These are phyloP conservation scores for Astyanax mexicanus DNA, from an alignment of 2,797 vertebrate species.

Conservation along the genomic window DNA sequence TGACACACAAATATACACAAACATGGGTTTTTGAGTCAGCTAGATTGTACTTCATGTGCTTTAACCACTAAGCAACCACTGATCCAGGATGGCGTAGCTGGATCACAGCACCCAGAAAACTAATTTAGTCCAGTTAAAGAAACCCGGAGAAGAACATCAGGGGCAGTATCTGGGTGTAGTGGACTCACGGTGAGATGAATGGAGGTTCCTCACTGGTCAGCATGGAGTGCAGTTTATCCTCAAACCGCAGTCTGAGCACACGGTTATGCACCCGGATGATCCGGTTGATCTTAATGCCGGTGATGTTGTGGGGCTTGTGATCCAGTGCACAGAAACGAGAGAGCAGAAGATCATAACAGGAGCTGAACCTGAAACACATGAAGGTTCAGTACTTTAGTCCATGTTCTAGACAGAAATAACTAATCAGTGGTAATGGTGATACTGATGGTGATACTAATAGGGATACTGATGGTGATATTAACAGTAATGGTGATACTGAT, in stretches of 20 bases:
- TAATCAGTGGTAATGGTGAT: background rate
- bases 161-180: background rate
- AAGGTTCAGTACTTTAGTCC: too few species aligned
- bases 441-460: too few species aligned
- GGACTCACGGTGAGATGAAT: constrained; percentile 70
- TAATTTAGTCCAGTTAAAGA: too few species aligned
- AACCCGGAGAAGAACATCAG: too few species aligned
- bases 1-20: constrained; percentile 51
- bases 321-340: constrained; percentile 82
- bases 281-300: constrained; percentile 79
- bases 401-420: too few species aligned
- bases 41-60: too few species aligned
- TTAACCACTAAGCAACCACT: too few species aligned
- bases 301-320: constrained; percentile 74
- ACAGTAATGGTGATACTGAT: too few species aligned
- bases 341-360: constrained; percentile 81
- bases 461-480: too few species aligned
- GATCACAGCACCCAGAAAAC: too few species aligned
- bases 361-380: constrained; percentile 79
- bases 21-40: background rate
- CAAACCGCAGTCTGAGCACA: constrained; percentile 82
- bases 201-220: constrained; percentile 69
- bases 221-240: constrained; percentile 82
- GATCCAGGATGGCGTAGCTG: too few species aligned
- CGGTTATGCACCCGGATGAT: constrained; percentile 84